Evolutionary conservation across 2,888 invertebrate genomes (phyloP).

Genomic region (Nymphalis urticae): DNA sequence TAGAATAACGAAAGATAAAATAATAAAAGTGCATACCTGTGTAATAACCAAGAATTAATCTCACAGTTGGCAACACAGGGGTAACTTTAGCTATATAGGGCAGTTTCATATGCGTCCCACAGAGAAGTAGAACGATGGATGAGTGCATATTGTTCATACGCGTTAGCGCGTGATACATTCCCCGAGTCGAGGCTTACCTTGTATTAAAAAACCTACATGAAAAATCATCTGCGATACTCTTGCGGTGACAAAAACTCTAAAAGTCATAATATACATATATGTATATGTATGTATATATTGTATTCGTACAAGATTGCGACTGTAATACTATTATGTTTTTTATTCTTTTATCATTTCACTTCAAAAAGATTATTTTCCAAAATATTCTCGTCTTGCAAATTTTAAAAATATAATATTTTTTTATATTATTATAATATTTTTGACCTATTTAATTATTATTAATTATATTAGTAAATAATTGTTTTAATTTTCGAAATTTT

Average conservation of each 20-base stretch:
- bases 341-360: no score
- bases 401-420: no score
- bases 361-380: no score
- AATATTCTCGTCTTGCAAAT: no score
- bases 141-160: slow-evolving; percentile 36
- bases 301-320: no score
- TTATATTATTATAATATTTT: no score
- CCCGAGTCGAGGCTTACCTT: slow-evolving; percentile 30
- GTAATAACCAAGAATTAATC: slow-evolving; percentile 15
- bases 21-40: slow-evolving; percentile 5
- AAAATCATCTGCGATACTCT: slow-evolving; percentile 19
- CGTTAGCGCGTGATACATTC: slow-evolving; percentile 30
- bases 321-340: no score
- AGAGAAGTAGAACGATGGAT: slow-evolving; percentile 33
- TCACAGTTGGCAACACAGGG: slow-evolving; percentile 9
- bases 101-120: slow-evolving; percentile 30
- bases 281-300: no score
- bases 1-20: background rate
- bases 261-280: slow-evolving; percentile 2
- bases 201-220: slow-evolving; percentile 33
- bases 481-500: no score
- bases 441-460: no score
- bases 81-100: slow-evolving; percentile 30
- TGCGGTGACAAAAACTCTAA: slow-evolving; percentile 14
- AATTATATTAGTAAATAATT: no score